Evolutionary conservation across 2,888 invertebrate species (phyloP).

Genomic region (Hanleya hanleyi): DNA sequence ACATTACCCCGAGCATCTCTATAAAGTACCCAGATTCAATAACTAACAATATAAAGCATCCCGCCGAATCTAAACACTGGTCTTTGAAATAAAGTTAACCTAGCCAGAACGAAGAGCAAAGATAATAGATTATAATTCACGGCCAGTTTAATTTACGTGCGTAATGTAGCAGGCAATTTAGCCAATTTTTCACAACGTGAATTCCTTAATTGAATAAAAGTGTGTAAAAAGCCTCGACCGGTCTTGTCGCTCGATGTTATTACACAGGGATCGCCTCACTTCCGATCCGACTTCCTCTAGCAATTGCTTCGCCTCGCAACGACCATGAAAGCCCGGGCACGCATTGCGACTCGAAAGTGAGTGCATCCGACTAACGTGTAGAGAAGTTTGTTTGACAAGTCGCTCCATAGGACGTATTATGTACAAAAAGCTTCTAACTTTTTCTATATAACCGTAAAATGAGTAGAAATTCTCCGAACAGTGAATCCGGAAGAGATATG

Average conservation of each 20-base stretch:
- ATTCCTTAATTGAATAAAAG: conserved; percentile 7
- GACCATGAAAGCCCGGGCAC: no score
- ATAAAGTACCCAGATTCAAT: background rate
- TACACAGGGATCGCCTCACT: background rate
- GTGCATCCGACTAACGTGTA: no score
- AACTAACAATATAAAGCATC: background rate
- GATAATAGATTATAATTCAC: background rate
- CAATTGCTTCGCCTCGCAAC: no score
- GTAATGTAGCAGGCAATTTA: background rate
- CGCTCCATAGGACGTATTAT: no score
- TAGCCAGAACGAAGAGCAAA: background rate
- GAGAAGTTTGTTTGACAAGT: no score
- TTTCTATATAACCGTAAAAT: no score
- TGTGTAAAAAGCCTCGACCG: conserved; percentile 6
- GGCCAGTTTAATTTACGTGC: conserved; percentile 1
- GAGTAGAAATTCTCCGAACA: no score
- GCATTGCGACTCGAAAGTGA: no score
- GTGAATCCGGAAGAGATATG: no score
- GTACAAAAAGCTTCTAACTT: no score
- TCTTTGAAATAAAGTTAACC: background rate
- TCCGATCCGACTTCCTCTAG: no score
- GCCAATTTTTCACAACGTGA: conserved; percentile 4
- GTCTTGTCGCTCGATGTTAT: background rate
- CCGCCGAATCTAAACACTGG: background rate
- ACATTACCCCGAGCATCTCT: background rate